Evolutionary conservation across 2,113 vertebrate species (phyloP).

Genomic region (Cebus imitator): DNA sequence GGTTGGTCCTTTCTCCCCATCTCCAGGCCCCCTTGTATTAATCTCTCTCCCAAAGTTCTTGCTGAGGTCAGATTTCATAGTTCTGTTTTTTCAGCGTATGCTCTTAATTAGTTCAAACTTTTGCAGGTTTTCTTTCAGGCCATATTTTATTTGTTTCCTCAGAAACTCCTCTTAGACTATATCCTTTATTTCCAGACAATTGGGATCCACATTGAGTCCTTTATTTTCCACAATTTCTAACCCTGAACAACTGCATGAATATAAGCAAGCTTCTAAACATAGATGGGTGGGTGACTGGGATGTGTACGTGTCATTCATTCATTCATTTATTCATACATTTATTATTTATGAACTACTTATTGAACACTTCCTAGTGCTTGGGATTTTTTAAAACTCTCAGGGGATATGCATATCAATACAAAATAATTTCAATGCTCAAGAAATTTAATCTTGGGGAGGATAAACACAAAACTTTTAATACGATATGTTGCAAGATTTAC

Average conservation of each 20-base stretch:
- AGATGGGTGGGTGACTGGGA: neutral
- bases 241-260: neutral
- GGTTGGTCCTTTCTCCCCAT: neutral
- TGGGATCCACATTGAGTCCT: neutral
- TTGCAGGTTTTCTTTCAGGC: neutral
- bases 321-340: neutral
- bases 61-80: neutral
- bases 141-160: neutral
- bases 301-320: neutral
- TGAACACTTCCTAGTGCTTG: neutral
- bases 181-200: neutral
- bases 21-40: neutral
- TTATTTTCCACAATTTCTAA: neutral
- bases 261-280: neutral
- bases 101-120: slow-evolving; percentile 35
- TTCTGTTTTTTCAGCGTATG: neutral
- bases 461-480: neutral
- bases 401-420: neutral
- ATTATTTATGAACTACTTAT: neutral
- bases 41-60: neutral
- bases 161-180: neutral
- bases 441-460: neutral
- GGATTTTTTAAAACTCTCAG: neutral
- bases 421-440: slow-evolving; percentile 5
- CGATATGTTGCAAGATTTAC: neutral